Evolutionary conservation across 2,888 invertebrate species (phyloP).

Genomic region (Metellina segmentata): DNA sequence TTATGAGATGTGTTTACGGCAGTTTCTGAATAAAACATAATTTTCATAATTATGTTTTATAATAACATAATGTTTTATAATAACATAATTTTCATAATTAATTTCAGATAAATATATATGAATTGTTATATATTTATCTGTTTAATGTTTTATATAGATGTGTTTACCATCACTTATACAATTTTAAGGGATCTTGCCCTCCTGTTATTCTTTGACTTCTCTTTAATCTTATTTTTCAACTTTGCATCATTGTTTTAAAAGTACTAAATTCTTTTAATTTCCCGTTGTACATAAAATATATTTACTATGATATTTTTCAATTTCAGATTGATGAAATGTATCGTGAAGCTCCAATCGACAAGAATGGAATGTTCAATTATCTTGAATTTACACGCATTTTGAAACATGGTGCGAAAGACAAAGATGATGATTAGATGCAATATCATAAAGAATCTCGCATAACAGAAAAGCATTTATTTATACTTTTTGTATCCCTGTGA

Average conservation of each 20-base stretch:
- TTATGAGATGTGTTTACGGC: too few species aligned
- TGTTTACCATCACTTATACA: too few species aligned
- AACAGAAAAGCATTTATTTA: conserved; percentile 57
- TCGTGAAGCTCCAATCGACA: conserved; percentile 96
- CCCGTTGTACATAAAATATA: not conserved
- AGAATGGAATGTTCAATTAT: conserved; percentile 95
- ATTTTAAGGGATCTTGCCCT: too few species aligned
- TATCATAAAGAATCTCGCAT: not conserved
- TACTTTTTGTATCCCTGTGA: conserved; percentile 47
- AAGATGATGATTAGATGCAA: conserved; percentile 86
- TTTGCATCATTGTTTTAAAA: not conserved
- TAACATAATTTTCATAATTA: too few species aligned
- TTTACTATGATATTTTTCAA: not conserved
- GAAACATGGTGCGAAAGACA: conserved; percentile 99
- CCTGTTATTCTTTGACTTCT: too few species aligned
- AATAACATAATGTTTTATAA: too few species aligned
- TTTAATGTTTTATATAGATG: too few species aligned
- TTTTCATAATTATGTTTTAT: too few species aligned
- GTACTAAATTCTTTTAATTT: not conserved
- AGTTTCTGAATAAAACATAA: too few species aligned
- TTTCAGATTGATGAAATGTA: conserved; percentile 96
- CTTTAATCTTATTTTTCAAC: too few species aligned
- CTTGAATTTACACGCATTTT: conserved; percentile 98
- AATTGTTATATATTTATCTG: too few species aligned
- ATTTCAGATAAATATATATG: too few species aligned